A percentile compares a stretch with the other conserved stretches of the same genome.
These are phyloP conservation scores for Lucilia sericata DNA, from an alignment of 1,140 invertebrate genomes.

Conservation along the genomic window DNA sequence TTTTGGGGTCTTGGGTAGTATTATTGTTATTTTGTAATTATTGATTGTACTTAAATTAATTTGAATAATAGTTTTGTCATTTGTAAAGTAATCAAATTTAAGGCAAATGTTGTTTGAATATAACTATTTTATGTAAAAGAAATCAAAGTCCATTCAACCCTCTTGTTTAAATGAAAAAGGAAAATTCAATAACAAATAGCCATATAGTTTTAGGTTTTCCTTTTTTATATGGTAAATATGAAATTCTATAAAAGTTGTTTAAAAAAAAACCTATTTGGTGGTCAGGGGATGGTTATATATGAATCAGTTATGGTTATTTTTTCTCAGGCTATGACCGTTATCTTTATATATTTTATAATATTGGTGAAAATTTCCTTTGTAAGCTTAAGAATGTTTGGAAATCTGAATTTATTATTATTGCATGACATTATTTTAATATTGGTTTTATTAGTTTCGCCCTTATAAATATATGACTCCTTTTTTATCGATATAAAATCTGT, in stretches of 20 bases:
- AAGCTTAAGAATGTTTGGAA: background rate
- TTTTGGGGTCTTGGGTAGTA: too few species aligned
- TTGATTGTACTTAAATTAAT: constrained; percentile 5
- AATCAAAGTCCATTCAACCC: background rate
- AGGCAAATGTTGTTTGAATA: background rate
- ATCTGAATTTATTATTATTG: constrained; percentile 33
- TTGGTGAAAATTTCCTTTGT: background rate
- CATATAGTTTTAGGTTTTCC: constrained; percentile 7
- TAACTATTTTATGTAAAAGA: background rate
- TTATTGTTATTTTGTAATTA: background rate
- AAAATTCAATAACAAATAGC: constrained; percentile 34
- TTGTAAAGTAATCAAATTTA: constrained; percentile 3
- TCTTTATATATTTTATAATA: too few species aligned
- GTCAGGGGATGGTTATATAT: background rate
- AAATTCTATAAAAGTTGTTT: background rate
- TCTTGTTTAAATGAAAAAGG: background rate
- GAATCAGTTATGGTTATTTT: background rate
- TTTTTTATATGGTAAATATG: background rate
- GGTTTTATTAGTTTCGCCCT: constrained; percentile 35
- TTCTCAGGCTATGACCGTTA: too few species aligned
- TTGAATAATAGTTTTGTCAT: constrained; percentile 31
- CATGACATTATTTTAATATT: constrained; percentile 40
- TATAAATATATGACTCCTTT: background rate
- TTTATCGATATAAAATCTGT: background rate
- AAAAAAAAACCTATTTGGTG: background rate